A percentile compares a stretch with the other conserved stretches of the same genome.
Conservation (phyloP, 1,140 invertebrate genomes). For the Pseudomyrmex pallidus region DNA sequence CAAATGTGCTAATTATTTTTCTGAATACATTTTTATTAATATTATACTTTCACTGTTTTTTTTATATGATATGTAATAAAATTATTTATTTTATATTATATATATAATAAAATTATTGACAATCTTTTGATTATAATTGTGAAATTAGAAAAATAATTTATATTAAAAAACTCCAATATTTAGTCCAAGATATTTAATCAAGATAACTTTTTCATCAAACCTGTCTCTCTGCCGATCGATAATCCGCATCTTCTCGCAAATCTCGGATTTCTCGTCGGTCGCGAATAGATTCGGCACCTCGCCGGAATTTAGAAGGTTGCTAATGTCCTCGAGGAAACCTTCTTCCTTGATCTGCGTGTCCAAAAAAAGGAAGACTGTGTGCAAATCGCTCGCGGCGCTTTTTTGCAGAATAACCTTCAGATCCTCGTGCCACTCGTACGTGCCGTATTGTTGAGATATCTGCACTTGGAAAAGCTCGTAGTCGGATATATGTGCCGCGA, state of each 20-base stretch:
- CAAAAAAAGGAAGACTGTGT: constrained; percentile 95
- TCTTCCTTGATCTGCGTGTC: constrained; percentile 98
- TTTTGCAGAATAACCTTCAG: constrained; percentile 92
- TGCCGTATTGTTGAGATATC: constrained; percentile 94
- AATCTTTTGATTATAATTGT: too few relatives aligned
- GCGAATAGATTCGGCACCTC: constrained; percentile 97
- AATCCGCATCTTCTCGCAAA: constrained; percentile 97
- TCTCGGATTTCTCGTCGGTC: constrained; percentile 94
- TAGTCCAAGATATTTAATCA: too few relatives aligned
- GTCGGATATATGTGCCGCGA: constrained; percentile 96
- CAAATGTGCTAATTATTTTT: neutral
- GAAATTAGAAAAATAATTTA: too few relatives aligned
- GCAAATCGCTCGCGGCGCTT: constrained; percentile 93
- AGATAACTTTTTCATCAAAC: constrained; percentile 2
- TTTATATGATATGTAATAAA: too few relatives aligned
- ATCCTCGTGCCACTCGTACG: constrained; percentile 96
- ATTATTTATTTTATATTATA: too few relatives aligned
- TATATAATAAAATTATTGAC: too few relatives aligned
- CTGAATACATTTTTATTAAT: constrained; percentile 4
- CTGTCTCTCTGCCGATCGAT: constrained; percentile 94
- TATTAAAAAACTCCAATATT: too few relatives aligned
- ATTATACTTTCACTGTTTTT: neutral
- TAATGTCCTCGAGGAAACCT: constrained; percentile 96
- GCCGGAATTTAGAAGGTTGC: constrained; percentile 96
- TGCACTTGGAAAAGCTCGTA: constrained; percentile 97